Base-by-base conservation (phyloP, 2,797 vertebrate species). In the Heteromormyrus szaboi region DNA sequence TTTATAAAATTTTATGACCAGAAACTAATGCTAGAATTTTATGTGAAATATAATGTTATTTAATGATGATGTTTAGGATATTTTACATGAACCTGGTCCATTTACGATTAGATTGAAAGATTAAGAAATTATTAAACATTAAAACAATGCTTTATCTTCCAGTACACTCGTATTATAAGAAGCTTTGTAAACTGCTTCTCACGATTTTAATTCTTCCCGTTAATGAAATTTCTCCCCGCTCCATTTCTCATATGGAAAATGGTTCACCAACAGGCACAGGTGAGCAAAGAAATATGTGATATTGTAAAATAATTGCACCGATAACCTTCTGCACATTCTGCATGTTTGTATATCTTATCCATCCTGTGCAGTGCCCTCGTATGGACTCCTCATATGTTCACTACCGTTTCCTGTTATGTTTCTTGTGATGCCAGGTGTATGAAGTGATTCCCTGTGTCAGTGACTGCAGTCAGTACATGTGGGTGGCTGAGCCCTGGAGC, bases 371-470 rank as follows among this genome's bases (percentile, higher is more conserved):
- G 41, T 44, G 17, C 37, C 72, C 72, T 76, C 0, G 12, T 19
- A 76, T 2, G 33, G 37, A 41, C 37, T 79, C 37, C 72, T 7
- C 14, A 0, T n/a, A 46, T 46, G 29, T 46, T 79, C 9, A n/a
- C 33, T 76, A 2, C 12, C 5, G 33, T 19, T 44, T 41, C 33
- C 37, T 41, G 51, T 88, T 19, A 29, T 14, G 22, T 79, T 8
- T 7, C 3, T 48, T 33, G 9, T 48, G 7, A 46, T n/a, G 76
- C 48, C 93, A 99, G 99, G 98, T 99, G 4, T 99, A 99, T 0
- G 99, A 99, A 91, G 98, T 99, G 8, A 97, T 99, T 19, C 98
- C 98, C 0, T 99, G 99, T 90, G 97, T 98, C 92, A 99, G 99
- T 22, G 97, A 99, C 94, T 99, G 98, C 91, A 97, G 93, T 90